Conservation (phyloP, 2,797 vertebrate genomes). For the Cyprinodon diabolis region DNA sequence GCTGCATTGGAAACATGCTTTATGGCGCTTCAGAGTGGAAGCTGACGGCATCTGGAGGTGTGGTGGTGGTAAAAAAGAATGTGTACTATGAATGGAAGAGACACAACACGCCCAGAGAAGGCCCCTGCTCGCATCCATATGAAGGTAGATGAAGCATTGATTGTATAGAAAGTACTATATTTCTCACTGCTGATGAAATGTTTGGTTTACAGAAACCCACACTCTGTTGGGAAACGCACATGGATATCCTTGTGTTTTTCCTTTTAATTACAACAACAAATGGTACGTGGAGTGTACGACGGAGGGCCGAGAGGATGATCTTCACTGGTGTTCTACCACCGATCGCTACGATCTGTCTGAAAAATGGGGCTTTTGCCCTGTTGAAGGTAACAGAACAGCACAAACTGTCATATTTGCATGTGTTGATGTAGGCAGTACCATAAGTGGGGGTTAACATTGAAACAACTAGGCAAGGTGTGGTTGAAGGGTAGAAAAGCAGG, state of each 20-base stretch:
- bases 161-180: neutral
- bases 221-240: slow-evolving; percentile 88
- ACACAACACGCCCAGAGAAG: slow-evolving; percentile 80
- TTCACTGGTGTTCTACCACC: slow-evolving; percentile 91
- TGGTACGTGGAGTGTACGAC: slow-evolving; percentile 91
- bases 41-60: slow-evolving; percentile 73
- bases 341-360: slow-evolving; percentile 86
- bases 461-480: neutral
- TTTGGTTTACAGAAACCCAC: slow-evolving; percentile 82
- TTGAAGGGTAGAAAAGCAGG: neutral
- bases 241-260: slow-evolving; percentile 89
- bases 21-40: slow-evolving; percentile 81
- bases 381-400: slow-evolving; percentile 77
- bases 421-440: neutral
- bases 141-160: slow-evolving; percentile 82
- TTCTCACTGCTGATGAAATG: neutral
- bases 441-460: too few relatives aligned
- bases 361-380: slow-evolving; percentile 94
- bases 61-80: slow-evolving; percentile 80
- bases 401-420: neutral
- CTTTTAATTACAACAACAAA: slow-evolving; percentile 90
- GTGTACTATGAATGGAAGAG: slow-evolving; percentile 81
- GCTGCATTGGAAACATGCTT: slow-evolving; percentile 80
- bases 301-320: slow-evolving; percentile 85
- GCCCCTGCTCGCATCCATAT: slow-evolving; percentile 87